Conservation (phyloP, 2,113 vertebrate species). For the Callipepla californica region DNA sequence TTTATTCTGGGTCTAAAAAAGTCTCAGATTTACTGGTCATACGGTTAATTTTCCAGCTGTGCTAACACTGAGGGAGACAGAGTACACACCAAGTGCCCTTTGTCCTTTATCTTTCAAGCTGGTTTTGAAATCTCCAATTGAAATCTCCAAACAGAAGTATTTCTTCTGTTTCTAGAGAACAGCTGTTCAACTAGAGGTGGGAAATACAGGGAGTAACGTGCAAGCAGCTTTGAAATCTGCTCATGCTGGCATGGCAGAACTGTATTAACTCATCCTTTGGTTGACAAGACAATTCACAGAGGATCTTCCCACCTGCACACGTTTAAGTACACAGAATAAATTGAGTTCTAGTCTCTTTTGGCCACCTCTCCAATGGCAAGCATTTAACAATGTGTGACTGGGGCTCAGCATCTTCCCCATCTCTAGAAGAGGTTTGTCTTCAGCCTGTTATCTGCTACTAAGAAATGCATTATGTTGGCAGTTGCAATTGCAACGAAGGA, state of each 20-base stretch:
- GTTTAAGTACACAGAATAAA: neutral
- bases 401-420: too few species aligned
- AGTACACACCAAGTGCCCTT: neutral
- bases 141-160: slow-evolving; percentile 5
- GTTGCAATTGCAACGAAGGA: neutral
- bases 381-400: neutral
- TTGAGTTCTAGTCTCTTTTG: neutral
- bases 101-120: slow-evolving; percentile 11
- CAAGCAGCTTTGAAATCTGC: slow-evolving; percentile 37
- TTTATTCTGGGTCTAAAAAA: neutral
- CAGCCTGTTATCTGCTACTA: neutral
- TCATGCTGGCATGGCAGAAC: slow-evolving; percentile 6
- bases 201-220: slow-evolving; percentile 7
- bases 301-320: neutral
- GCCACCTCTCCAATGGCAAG: neutral
- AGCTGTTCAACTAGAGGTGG: slow-evolving; percentile 43
- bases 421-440: neutral
- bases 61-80: neutral
- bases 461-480: neutral
- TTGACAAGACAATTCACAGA: neutral
- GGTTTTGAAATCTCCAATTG: slow-evolving; percentile 22
- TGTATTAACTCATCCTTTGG: slow-evolving; percentile 14
- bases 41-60: neutral
- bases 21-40: neutral
- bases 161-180: slow-evolving; percentile 35